Conservation (phyloP, 2,888 invertebrate species). For the Pammene aurita region DNA sequence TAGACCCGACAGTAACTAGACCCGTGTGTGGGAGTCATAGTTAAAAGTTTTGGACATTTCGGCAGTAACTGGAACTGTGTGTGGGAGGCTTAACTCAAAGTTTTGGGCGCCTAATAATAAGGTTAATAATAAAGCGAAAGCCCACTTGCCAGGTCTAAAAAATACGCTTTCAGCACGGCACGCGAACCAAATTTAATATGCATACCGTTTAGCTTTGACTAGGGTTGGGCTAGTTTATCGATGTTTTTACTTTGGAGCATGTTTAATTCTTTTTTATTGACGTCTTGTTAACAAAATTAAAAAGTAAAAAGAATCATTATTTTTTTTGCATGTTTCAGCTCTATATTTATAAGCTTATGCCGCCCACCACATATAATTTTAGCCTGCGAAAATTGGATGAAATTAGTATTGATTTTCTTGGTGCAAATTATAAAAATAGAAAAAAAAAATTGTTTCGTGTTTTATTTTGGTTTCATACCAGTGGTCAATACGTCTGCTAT, state of each 20-base stretch:
- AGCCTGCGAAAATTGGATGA: too few relatives aligned
- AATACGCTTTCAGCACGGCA: conserved; percentile 62
- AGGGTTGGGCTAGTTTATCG: conserved; percentile 50
- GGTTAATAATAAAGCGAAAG: conserved; percentile 47
- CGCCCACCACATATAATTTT: too few relatives aligned
- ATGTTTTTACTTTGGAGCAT: conserved; percentile 36
- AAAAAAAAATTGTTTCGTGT: too few relatives aligned
- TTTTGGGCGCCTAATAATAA: conserved; percentile 56
- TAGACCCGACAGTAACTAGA: too few relatives aligned
- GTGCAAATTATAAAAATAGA: too few relatives aligned
- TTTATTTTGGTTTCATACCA: too few relatives aligned
- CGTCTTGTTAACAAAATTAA: not conserved
- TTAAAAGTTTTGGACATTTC: not conserved
- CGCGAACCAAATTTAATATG: conserved; percentile 65
- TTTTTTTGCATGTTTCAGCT: too few relatives aligned
- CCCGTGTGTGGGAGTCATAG: not conserved
- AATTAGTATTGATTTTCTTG: too few relatives aligned
- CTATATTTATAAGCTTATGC: too few relatives aligned
- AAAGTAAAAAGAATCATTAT: too few relatives aligned
- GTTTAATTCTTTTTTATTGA: conserved; percentile 22
- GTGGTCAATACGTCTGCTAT: too few relatives aligned
- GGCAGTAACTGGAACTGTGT: conserved; percentile 4
- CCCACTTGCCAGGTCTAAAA: conserved; percentile 54
- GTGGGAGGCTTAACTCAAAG: conserved; percentile 47
- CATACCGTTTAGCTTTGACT: conserved; percentile 54